Evolutionary conservation across 2,113 vertebrate genomes (phyloP).

Genomic region (Himantopus leucocephalus): DNA sequence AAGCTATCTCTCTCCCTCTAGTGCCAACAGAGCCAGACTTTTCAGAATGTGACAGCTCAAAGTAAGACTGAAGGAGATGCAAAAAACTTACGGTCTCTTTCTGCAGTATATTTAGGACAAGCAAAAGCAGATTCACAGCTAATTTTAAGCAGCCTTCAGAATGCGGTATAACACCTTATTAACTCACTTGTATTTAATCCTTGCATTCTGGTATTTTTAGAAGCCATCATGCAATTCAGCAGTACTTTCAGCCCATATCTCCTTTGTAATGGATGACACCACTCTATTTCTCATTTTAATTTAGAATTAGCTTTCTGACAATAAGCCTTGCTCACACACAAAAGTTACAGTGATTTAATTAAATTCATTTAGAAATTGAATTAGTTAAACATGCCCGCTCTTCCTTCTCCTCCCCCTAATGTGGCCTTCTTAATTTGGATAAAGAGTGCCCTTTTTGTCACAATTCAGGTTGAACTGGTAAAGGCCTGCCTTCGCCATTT

Average conservation of each 20-base stretch:
- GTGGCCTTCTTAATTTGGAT: not conserved
- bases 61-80: not conserved
- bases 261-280: not conserved
- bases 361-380: not conserved
- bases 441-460: not conserved
- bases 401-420: not conserved
- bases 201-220: slow-evolving; percentile 47
- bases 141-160: slow-evolving; percentile 54
- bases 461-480: not conserved
- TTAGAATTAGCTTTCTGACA: not conserved
- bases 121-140: slow-evolving; percentile 20
- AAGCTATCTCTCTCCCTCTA: not conserved
- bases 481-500: not conserved
- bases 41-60: not conserved
- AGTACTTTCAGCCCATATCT: not conserved
- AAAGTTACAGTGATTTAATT: not conserved
- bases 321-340: not conserved
- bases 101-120: slow-evolving; percentile 27
- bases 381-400: not conserved
- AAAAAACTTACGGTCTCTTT: not conserved
- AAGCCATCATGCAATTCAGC: slow-evolving; percentile 21
- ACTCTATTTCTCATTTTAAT: not conserved
- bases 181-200: slow-evolving; percentile 33
- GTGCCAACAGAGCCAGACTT: not conserved
- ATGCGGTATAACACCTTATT: slow-evolving; percentile 14